Percentiles rank a stretch among this genome's conserved stretches.
phyloP scores from a whole-genome alignment of 2,113 vertebrate species.

The Cercocebus atys region DNA sequence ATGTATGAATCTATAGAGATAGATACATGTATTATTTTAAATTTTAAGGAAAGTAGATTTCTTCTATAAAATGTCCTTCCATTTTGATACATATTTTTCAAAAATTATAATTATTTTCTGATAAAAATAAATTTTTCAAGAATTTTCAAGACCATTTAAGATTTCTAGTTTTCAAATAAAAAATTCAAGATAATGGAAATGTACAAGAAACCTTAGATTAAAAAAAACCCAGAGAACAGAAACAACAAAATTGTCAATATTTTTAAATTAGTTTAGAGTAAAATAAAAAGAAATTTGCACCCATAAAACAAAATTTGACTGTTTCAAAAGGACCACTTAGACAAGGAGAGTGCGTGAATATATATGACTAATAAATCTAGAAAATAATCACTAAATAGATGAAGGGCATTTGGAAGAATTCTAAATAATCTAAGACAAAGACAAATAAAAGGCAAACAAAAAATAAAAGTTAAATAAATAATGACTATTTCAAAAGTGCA shows the following conservation, averaged over 20 bases:
- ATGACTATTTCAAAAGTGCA: neutral
- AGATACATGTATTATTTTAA: neutral
- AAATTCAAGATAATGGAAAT: neutral
- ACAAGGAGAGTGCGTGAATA: neutral
- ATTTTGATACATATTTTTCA: neutral
- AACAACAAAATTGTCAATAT: neutral
- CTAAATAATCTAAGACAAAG: neutral
- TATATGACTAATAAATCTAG: neutral
- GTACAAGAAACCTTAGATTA: neutral
- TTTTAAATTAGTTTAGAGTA: neutral
- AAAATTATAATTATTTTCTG: neutral
- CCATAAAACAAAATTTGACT: neutral
- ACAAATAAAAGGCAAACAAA: neutral
- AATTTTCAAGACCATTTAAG: neutral
- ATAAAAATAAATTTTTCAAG: neutral
- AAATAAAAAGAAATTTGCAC: neutral
- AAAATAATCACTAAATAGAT: neutral
- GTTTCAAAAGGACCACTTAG: neutral
- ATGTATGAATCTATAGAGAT: neutral
- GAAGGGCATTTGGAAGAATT: neutral
- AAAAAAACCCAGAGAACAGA: neutral
- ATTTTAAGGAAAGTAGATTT: neutral
- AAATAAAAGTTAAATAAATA: neutral
- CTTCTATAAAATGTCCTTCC: neutral
- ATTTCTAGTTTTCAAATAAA: neutral